Evolutionary conservation across 2,888 invertebrate genomes (phyloP).

Genomic region (Phorcus lineatus): DNA sequence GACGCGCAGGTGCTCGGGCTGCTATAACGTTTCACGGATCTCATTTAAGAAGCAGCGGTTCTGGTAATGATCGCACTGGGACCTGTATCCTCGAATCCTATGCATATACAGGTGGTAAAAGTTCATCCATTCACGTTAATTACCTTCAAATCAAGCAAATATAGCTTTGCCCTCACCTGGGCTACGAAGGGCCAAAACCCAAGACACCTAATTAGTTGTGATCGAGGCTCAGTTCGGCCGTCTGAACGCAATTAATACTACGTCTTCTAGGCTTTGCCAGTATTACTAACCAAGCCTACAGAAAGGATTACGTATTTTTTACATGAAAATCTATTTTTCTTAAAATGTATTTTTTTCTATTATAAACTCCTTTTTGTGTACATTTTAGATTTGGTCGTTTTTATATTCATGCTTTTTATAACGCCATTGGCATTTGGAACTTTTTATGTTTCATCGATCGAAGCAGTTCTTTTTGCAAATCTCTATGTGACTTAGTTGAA

Average conservation of each 20-base stretch:
- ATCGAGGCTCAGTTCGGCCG: background rate
- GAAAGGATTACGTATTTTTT: background rate
- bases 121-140: conserved; percentile 15
- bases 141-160: conserved; percentile 15
- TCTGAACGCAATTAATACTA: background rate
- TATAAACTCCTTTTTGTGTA: background rate
- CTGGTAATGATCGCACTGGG: conserved; percentile 7
- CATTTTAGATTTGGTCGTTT: conserved; percentile 1
- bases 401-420: background rate
- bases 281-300: background rate
- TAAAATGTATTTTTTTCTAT: conserved; percentile 3
- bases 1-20: background rate
- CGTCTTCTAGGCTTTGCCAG: background rate
- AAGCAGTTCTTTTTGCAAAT: background rate
- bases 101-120: conserved; percentile 13
- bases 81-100: conserved; percentile 4
- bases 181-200: background rate
- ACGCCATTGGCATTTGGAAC: background rate
- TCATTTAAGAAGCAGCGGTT: conserved; percentile 1
- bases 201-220: conserved; percentile 13
- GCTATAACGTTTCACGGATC: conserved; percentile 7
- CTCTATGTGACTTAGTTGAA: background rate
- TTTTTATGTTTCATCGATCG: background rate
- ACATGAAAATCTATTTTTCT: conserved; percentile 1
- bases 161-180: conserved; percentile 4